phyloP scores from a whole-genome alignment of 2,797 vertebrate genomes.

The Somateria mollissima region DNA sequence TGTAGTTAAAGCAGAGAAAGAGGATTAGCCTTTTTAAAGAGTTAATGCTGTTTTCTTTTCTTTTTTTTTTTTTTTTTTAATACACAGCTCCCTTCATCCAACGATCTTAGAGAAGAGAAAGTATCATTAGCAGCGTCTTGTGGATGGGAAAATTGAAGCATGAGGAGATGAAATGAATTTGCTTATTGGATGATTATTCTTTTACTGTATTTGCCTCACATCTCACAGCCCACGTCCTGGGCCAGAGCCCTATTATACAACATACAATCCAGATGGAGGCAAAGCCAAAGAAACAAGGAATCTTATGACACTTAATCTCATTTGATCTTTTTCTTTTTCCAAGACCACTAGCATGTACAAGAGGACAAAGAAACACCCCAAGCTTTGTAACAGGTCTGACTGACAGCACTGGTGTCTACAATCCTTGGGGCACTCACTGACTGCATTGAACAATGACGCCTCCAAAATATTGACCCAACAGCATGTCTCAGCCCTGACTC shows the following conservation, averaged over 20 bases:
- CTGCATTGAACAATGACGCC: conserved; percentile 5
- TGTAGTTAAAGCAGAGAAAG: conserved; percentile 53
- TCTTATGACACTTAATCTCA: conserved; percentile 19
- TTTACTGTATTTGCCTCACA: conserved; percentile 37
- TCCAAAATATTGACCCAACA: conserved; percentile 56
- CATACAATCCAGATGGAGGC: not conserved
- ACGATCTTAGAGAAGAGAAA: conserved; percentile 47
- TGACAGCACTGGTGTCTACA: not conserved
- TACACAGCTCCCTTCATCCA: conserved; percentile 32
- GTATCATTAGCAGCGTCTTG: conserved; percentile 57
- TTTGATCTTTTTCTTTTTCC: conserved; percentile 49
- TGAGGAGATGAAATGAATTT: conserved; percentile 69
- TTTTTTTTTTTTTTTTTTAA: not conserved
- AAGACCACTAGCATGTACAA: conserved; percentile 38
- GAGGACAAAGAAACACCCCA: conserved; percentile 25
- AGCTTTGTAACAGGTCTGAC: conserved; percentile 30
- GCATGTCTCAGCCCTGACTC: not conserved
- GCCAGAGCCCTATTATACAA: conserved; percentile 33
- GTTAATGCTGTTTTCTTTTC: conserved; percentile 14
- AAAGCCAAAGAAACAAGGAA: conserved; percentile 45
- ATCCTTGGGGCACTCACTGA: not conserved
- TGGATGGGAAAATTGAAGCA: conserved; percentile 61
- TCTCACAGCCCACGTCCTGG: conserved; percentile 53
- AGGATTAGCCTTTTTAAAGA: conserved; percentile 66
- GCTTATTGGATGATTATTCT: conserved; percentile 60